A percentile compares a stretch with the other conserved stretches of the same genome.
Evolutionary conservation across 2,797 vertebrate species (phyloP).

Genomic region (Acridotheres tristis): DNA sequence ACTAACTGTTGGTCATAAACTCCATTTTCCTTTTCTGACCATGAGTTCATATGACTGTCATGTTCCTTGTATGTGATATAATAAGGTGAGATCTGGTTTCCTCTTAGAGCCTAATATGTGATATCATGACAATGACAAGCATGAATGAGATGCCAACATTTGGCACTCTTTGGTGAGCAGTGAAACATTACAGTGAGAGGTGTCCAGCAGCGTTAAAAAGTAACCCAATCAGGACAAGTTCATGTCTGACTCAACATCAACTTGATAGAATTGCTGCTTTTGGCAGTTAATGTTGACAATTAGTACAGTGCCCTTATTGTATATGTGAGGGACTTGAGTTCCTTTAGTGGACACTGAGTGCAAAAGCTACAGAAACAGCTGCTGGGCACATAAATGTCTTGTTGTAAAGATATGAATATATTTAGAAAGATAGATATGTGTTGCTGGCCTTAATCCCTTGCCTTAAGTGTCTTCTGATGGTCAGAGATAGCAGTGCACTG

Average conservation of each 20-base stretch:
- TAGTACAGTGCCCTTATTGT: slow-evolving; percentile 34
- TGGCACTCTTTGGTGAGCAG: slow-evolving; percentile 49
- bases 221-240: slow-evolving; percentile 60
- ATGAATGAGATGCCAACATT: slow-evolving; percentile 63
- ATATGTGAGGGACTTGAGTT: slow-evolving; percentile 19
- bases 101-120: slow-evolving; percentile 1
- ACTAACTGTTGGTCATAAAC: neutral
- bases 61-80: neutral
- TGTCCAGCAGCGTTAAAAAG: slow-evolving; percentile 67
- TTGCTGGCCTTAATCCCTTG: slow-evolving; percentile 60
- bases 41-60: neutral
- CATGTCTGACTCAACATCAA: slow-evolving; percentile 59
- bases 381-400: slow-evolving; percentile 63
- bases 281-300: slow-evolving; percentile 60
- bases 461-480: slow-evolving; percentile 66
- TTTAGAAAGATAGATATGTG: slow-evolving; percentile 56
- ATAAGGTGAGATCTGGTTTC: slow-evolving; percentile 15
- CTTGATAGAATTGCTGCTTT: slow-evolving; percentile 69
- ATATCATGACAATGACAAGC: slow-evolving; percentile 69
- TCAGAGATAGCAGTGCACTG: slow-evolving; percentile 36
- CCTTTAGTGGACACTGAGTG: slow-evolving; percentile 55
- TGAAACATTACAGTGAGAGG: slow-evolving; percentile 48
- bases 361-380: slow-evolving; percentile 57
- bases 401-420: slow-evolving; percentile 47
- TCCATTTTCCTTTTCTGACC: neutral